These are phyloP conservation scores for Pionites leucogaster DNA, from an alignment of 2,113 vertebrate genomes.

Conservation along the genomic window DNA sequence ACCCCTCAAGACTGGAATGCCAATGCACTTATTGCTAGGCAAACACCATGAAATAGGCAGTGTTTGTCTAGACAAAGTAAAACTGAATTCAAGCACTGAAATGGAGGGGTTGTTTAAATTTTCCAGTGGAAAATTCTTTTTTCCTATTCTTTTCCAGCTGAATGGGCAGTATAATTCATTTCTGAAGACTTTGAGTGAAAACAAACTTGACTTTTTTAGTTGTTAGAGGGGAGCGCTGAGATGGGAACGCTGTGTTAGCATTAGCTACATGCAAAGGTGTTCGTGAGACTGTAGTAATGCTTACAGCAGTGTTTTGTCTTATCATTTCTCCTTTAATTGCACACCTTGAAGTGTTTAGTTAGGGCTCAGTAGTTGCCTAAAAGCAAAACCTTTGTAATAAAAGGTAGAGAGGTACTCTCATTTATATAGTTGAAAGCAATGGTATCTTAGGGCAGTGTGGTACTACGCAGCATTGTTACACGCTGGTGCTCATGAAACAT, in stretches of 20 bases:
- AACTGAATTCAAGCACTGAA: neutral
- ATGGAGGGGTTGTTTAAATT: neutral
- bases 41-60: neutral
- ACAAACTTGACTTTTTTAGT: neutral
- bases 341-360: neutral
- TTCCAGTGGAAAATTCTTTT: neutral
- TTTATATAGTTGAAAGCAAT: neutral
- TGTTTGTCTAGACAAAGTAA: neutral
- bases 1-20: neutral
- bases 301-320: neutral
- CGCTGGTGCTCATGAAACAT: neutral
- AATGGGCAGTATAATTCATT: neutral
- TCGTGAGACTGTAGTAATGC: neutral
- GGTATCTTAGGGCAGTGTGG: neutral
- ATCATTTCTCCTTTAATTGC: neutral
- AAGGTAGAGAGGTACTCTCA: neutral
- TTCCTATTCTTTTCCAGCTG: neutral
- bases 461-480: fast-evolving
- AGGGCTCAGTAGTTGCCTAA: neutral
- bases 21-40: neutral
- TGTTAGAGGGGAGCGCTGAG: neutral
- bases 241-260: fast-evolving
- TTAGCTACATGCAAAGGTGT: neutral
- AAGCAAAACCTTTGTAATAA: neutral
- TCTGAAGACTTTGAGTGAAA: neutral